Percentiles rank a stretch among this genome's conserved stretches.
Evolutionary conservation across 2,797 vertebrate genomes (phyloP).

Genomic region (Chelonia mydas): DNA sequence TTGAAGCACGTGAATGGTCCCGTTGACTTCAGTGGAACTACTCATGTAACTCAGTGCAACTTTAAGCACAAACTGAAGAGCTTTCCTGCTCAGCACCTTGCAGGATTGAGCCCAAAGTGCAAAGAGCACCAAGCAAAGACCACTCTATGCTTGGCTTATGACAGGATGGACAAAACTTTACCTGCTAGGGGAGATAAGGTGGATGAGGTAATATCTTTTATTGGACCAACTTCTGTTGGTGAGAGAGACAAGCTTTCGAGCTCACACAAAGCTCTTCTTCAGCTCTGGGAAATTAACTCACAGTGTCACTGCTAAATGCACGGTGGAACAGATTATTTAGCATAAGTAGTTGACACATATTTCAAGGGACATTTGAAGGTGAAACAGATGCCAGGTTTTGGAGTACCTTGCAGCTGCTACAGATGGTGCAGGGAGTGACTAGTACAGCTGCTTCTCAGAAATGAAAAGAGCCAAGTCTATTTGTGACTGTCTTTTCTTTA

Average conservation of each 20-base stretch:
- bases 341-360: background rate
- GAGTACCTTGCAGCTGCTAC: background rate
- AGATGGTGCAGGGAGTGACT: background rate
- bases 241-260: background rate
- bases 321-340: background rate
- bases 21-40: background rate
- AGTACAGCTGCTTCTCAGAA: background rate
- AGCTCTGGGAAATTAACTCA: background rate
- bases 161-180: background rate
- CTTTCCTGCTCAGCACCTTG: background rate
- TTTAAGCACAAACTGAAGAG: background rate
- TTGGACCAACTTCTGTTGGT: background rate
- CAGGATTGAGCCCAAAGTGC: background rate
- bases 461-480: background rate
- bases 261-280: background rate
- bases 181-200: fast-evolving
- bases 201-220: background rate
- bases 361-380: background rate
- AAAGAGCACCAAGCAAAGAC: background rate
- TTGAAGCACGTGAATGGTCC: background rate
- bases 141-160: background rate
- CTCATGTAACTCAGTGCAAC: background rate
- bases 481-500: background rate
- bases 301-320: background rate
- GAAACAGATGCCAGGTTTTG: background rate